These are phyloP conservation scores for Imbricaverruca yamaguchii DNA, from an alignment of 2,888 invertebrate genomes.

Conservation along the genomic window DNA sequence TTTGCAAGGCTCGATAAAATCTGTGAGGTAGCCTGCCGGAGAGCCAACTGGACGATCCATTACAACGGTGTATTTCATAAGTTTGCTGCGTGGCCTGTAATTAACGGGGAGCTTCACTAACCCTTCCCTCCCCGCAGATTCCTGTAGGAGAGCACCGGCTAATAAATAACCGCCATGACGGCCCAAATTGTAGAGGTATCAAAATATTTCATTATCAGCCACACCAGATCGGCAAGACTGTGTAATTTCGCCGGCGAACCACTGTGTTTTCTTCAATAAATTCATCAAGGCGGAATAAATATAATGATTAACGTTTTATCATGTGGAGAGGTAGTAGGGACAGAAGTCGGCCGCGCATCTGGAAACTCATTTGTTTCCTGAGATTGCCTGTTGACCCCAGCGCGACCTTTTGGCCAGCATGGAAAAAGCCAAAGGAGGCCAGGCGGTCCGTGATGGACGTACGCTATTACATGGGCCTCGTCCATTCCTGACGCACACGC, in stretches of 20 bases:
- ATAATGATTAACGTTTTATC: conserved; percentile 21
- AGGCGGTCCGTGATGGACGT: not conserved
- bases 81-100: not conserved
- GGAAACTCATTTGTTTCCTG: conserved; percentile 12
- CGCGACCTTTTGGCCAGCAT: conserved; percentile 6
- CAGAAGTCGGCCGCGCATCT: conserved; percentile 1
- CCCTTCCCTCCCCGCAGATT: not conserved
- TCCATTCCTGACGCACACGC: conserved; percentile 14
- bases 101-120: conserved; percentile 17
- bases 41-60: not conserved
- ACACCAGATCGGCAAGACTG: not conserved
- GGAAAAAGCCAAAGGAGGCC: not conserved
- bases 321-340: conserved; percentile 15
- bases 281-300: conserved; percentile 17
- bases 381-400: conserved; percentile 10
- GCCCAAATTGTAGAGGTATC: conserved; percentile 17
- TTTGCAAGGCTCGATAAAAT: conserved; percentile 18
- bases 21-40: conserved; percentile 1
- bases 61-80: conserved; percentile 1
- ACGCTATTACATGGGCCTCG: not conserved
- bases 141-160: not conserved
- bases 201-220: conserved; percentile 21
- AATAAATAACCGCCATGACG: not conserved
- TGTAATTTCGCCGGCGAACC: conserved; percentile 12
- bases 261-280: conserved; percentile 20